phyloP scores from a whole-genome alignment of 64 coral and sea anemone genomes.

The Montipora foliosa region DNA sequence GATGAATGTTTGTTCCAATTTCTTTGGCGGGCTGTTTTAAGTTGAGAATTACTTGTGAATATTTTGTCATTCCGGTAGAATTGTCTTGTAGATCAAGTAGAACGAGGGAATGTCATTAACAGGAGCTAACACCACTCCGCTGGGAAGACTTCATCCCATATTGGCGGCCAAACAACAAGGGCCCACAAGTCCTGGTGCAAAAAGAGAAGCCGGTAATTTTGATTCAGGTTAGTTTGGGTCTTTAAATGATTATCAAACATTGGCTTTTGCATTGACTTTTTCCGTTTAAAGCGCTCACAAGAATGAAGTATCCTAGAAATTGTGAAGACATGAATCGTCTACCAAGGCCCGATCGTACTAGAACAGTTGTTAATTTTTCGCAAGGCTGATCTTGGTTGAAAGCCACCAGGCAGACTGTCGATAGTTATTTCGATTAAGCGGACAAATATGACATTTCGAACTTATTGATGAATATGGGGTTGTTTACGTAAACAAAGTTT shows the following conservation, averaged over 20 bases:
- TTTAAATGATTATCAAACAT: neutral
- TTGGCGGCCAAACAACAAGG: conserved; percentile 88
- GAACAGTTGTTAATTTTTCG: too few relatives aligned
- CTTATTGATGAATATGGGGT: neutral
- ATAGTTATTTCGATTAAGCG: too few relatives aligned
- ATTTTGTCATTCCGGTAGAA: conserved; percentile 12
- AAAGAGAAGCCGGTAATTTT: conserved; percentile 51
- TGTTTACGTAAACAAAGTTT: neutral
- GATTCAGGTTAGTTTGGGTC: conserved; percentile 17
- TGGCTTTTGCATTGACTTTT: neutral
- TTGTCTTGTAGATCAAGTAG: neutral
- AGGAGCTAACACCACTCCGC: conserved; percentile 93
- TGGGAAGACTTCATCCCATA: conserved; percentile 96
- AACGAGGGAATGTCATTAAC: conserved; percentile 48
- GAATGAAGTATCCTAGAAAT: neutral
- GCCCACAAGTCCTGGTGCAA: conserved; percentile 33
- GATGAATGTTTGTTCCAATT: conserved; percentile 20
- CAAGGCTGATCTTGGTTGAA: too few relatives aligned
- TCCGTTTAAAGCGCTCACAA: neutral
- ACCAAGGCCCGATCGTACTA: too few relatives aligned
- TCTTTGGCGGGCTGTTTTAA: conserved; percentile 1
- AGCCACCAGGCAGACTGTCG: too few relatives aligned
- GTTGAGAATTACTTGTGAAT: neutral
- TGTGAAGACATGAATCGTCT: neutral
- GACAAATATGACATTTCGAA: neutral